Evolutionary conservation across 2,888 invertebrate species (phyloP).

Genomic region (Agriopis aurantiaria): DNA sequence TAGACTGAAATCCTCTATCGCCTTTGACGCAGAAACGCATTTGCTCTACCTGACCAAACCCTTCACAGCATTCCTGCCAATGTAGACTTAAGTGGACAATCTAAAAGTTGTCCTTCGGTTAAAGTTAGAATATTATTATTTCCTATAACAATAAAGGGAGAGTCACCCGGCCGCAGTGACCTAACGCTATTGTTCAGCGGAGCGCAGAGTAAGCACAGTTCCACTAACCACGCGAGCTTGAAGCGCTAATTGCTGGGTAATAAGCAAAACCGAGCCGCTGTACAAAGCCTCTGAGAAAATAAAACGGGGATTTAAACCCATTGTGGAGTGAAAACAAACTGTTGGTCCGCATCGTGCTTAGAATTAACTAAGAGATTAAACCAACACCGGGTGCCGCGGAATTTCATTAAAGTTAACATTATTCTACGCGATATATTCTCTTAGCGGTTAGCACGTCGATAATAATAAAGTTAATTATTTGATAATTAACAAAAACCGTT

Average conservation of each 20-base stretch:
- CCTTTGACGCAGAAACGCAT: slow-evolving; percentile 21
- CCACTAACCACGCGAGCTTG: slow-evolving; percentile 43
- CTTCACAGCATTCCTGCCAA: background rate
- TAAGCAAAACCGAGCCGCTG: slow-evolving; percentile 33
- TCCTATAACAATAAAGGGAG: slow-evolving; percentile 8
- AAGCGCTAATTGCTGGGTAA: slow-evolving; percentile 13
- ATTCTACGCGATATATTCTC: slow-evolving; percentile 2
- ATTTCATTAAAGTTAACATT: slow-evolving; percentile 25
- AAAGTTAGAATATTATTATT: background rate
- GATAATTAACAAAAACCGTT: too few species aligned
- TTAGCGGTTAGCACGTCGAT: background rate
- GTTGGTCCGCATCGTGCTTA: slow-evolving; percentile 28
- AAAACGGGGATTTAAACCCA: slow-evolving; percentile 36
- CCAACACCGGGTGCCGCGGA: slow-evolving; percentile 9
- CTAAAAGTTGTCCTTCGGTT: slow-evolving; percentile 12
- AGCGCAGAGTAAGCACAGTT: slow-evolving; percentile 38
- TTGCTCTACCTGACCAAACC: background rate
- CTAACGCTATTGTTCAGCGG: slow-evolving; percentile 47
- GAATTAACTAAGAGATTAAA: slow-evolving; percentile 35
- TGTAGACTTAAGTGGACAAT: background rate
- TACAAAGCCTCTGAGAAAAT: slow-evolving; percentile 43
- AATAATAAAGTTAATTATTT: too few species aligned
- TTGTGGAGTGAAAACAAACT: slow-evolving; percentile 38
- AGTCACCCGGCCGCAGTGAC: slow-evolving; percentile 4
- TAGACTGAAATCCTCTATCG: background rate